Percentiles rank a stretch among this genome's conserved stretches.
These are phyloP conservation scores for Channallabes apus DNA, from an alignment of 2,797 vertebrate species.

Conservation along the genomic window DNA sequence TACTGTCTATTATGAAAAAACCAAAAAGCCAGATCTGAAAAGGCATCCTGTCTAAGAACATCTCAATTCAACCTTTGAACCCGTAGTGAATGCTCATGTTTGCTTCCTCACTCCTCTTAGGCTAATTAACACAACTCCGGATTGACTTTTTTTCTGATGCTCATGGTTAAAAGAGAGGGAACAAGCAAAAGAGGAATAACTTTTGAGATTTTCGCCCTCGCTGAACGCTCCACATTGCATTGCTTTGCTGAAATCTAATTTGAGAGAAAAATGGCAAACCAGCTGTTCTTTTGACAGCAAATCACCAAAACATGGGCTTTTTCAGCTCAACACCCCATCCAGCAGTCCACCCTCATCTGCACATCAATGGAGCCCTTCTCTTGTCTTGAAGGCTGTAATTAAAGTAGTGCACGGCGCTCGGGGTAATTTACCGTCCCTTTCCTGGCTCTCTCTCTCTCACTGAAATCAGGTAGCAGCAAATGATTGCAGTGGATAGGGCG, in stretches of 20 bases:
- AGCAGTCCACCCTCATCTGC: constrained; percentile 79
- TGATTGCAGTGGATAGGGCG: constrained; percentile 58
- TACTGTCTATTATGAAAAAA: constrained; percentile 34
- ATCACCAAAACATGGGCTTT: constrained; percentile 80
- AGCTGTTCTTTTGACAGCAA: constrained; percentile 82
- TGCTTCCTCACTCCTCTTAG: constrained; percentile 55
- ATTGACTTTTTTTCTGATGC: constrained; percentile 60
- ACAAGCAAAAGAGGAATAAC: constrained; percentile 56
- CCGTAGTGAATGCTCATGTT: constrained; percentile 52
- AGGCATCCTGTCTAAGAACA: constrained; percentile 39
- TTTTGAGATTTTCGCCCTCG: constrained; percentile 59
- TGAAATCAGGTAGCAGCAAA: constrained; percentile 64
- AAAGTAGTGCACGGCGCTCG: constrained; percentile 62
- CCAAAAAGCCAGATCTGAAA: constrained; percentile 49
- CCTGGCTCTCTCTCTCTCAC: constrained; percentile 48
- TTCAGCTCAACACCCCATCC: constrained; percentile 74
- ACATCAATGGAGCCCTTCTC: constrained; percentile 76
- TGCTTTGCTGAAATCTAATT: constrained; percentile 82
- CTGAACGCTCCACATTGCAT: constrained; percentile 56
- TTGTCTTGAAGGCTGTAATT: constrained; percentile 66
- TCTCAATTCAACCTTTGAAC: constrained; percentile 59
- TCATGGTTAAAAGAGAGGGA: constrained; percentile 57
- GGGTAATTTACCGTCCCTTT: constrained; percentile 66
- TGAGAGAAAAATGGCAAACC: constrained; percentile 82
- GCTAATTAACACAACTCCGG: constrained; percentile 57